Conservation (phyloP, 2,113 vertebrate species). For the Pangasianodon hypophthalmus region DNA sequence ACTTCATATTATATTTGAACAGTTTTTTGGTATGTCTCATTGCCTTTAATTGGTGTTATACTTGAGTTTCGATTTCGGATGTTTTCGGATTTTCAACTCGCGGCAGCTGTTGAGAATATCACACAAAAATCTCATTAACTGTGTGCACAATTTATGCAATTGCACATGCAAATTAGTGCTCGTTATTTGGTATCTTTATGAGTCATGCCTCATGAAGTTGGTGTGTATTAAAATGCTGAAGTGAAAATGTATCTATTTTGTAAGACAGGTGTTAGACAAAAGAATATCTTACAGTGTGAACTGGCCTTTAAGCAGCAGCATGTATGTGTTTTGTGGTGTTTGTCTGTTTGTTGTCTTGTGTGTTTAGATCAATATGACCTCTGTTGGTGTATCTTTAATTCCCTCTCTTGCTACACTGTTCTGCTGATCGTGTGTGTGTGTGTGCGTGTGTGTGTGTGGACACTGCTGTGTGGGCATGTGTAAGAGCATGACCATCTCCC, state of each 20-base stretch:
- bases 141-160: neutral
- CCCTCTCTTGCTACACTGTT: neutral
- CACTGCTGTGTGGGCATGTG: neutral
- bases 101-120: neutral
- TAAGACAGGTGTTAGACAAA: neutral
- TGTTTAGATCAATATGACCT: neutral
- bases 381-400: neutral
- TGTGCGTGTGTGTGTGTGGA: neutral
- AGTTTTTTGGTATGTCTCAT: neutral
- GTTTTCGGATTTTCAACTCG: neutral
- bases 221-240: slow-evolving; percentile 2
- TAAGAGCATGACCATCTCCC: neutral
- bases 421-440: neutral
- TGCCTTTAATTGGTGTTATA: neutral
- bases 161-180: slow-evolving; percentile 18
- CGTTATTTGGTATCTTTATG: neutral
- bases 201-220: neutral
- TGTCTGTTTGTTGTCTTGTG: neutral
- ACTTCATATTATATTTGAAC: neutral
- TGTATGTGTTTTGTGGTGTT: neutral
- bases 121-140: slow-evolving; percentile 10
- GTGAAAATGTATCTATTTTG: neutral
- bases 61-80: neutral
- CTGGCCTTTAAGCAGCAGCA: slow-evolving; percentile 11
- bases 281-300: neutral